phyloP scores from a whole-genome alignment of 2,888 invertebrate genomes.

The Sinodicranocentrus sp. region DNA sequence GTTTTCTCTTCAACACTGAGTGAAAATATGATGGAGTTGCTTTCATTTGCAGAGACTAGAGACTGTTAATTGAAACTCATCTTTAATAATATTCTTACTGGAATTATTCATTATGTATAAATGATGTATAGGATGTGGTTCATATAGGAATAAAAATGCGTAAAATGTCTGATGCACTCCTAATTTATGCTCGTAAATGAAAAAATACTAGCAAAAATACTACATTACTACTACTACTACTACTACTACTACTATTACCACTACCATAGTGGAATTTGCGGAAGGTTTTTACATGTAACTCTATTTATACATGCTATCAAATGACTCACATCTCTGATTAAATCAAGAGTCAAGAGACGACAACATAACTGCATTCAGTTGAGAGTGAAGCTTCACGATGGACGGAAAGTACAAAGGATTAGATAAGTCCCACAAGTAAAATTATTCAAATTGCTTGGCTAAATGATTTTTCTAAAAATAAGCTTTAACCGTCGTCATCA shows the following conservation, averaged over 20 bases:
- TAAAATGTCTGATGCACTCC: not conserved
- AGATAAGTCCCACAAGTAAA: not conserved
- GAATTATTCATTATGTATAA: too few species aligned
- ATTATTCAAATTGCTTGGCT: not conserved
- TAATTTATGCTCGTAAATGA: not conserved
- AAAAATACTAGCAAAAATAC: not conserved
- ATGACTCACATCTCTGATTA: conserved; percentile 20
- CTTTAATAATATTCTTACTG: too few species aligned
- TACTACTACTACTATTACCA: too few species aligned
- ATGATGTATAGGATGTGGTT: too few species aligned
- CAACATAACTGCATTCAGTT: not conserved
- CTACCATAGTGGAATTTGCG: too few species aligned
- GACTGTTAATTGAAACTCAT: too few species aligned
- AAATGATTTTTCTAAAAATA: conserved; percentile 3
- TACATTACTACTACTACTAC: too few species aligned
- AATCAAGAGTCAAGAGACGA: too few species aligned
- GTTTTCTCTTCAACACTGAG: too few species aligned
- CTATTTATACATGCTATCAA: not conserved
- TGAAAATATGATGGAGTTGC: too few species aligned
- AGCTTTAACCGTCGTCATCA: not conserved
- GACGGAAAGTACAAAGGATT: conserved; percentile 26
- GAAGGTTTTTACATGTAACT: not conserved
- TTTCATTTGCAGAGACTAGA: too few species aligned
- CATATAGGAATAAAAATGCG: too few species aligned
- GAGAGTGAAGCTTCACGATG: not conserved